Evolutionary conservation across 2,888 invertebrate species (phyloP), one percentile per base, ranked within the genome.

Genomic region (Synanthedon vespiformis): DNA sequence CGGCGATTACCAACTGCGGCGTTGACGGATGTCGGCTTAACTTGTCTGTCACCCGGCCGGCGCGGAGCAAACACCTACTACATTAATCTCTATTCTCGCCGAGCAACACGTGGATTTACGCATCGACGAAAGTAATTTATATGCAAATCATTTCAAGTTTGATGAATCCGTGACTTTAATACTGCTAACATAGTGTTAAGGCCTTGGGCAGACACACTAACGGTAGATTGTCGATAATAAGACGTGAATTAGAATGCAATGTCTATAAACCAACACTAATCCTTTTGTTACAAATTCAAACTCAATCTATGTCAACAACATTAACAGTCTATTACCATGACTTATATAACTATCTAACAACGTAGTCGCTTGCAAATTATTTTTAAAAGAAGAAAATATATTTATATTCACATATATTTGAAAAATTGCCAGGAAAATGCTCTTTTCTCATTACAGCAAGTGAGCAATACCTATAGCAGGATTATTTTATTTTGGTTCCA

Each of bases 21-120:
- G 87, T 79, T 87, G 87, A 87, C 86, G 87, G 86, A 87, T 82
- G 86, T 82, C 86, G 72, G 83, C 83, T 87, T 85, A 85, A 74
- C 73, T 78, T 82, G 85, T 83, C 84, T 78, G 82, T 84, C 85
- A 81, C 77, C 72, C 56, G 70, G 68, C 68, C 72, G 65, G 65
- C 70, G 69, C 70, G 72, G 76, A 34, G 34, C 34, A 34, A 34
- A 77, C 80, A 82, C 81, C 82, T 75, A 78, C 80, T 75, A 75
- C 74, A 78, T 80, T 87, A 87, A 86, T 86, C 86, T 84, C 77
- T 79, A 77, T 80, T 75, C 81, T 77, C 76, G 70, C 68, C 65
- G 72, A 81, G 81, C 83, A 84, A 85, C 86, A 85, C 83, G 83
- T 85, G 84, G 83, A 80, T 82, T 81, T 79, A 82, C 77, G 72